These are phyloP conservation scores for Malurus cyaneus DNA, from an alignment of 2,113 vertebrate species.

Conservation along the genomic window DNA sequence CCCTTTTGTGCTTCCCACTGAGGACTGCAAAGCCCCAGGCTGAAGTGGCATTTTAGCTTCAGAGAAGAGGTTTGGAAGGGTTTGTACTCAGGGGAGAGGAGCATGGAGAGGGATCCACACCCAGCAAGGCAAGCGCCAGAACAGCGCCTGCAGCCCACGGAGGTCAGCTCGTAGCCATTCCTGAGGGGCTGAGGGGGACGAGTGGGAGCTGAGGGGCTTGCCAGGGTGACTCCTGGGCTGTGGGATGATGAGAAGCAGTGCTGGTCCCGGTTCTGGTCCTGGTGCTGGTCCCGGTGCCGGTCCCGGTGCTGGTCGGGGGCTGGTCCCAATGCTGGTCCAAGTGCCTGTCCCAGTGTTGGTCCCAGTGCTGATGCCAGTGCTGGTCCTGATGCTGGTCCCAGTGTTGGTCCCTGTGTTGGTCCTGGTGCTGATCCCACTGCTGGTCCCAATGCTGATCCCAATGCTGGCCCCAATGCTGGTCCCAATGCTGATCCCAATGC, in stretches of 20 bases:
- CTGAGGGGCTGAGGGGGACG: neutral
- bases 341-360: too few species aligned
- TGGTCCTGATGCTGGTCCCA: too few species aligned
- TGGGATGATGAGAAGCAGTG: rapidly evolving
- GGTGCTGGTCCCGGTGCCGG: too few species aligned
- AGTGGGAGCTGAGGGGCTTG: rapidly evolving
- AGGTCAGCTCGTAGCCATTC: neutral
- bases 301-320: too few species aligned
- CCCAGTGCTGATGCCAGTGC: too few species aligned
- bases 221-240: rapidly evolving
- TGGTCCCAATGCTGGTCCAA: too few species aligned
- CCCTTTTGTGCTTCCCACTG: neutral
- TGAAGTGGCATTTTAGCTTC: neutral
- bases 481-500: too few species aligned
- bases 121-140: neutral
- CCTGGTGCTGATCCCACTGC: too few species aligned
- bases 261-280: neutral
- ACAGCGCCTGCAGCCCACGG: rapidly evolving
- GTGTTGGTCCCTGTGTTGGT: too few species aligned
- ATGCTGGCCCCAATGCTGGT: too few species aligned
- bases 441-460: rapidly evolving
- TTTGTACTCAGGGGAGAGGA: neutral
- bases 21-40: neutral
- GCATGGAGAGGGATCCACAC: neutral
- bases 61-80: neutral